These are phyloP conservation scores for Podiceps cristatus DNA, from an alignment of 2,113 vertebrate genomes.

Conservation along the genomic window DNA sequence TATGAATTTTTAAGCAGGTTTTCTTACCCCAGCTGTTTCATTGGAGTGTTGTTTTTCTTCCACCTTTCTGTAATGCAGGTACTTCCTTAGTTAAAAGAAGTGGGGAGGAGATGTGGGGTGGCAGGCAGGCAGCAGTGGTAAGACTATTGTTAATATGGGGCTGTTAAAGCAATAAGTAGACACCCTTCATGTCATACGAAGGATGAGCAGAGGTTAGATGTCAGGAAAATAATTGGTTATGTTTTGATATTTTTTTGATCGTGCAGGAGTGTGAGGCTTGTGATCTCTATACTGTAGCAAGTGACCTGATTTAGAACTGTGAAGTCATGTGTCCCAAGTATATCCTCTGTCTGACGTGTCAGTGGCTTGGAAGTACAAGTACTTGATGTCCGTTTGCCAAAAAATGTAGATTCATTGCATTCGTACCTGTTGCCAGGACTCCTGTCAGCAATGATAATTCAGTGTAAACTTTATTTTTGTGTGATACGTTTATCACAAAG, in stretches of 20 bases:
- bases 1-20: neutral
- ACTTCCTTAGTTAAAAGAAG: neutral
- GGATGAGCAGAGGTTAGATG: neutral
- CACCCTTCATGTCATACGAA: neutral
- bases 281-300: neutral
- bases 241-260: neutral
- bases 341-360: conserved; percentile 17
- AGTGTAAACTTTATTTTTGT: neutral
- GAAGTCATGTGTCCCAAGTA: conserved; percentile 52
- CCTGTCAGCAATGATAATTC: neutral
- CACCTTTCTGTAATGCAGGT: neutral
- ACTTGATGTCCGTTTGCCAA: conserved; percentile 52
- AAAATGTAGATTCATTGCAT: conserved; percentile 42
- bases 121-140: neutral
- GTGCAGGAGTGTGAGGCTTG: neutral
- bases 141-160: neutral
- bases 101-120: neutral
- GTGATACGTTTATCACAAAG: neutral
- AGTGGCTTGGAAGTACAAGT: conserved; percentile 41
- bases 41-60: neutral
- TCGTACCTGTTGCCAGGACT: conserved; percentile 27
- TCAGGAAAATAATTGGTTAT: neutral
- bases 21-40: neutral
- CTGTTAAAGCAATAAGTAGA: neutral
- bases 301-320: conserved; percentile 58